Conservation (phyloP, 1,140 invertebrate genomes). For the Drosophila ercepeae region DNA sequence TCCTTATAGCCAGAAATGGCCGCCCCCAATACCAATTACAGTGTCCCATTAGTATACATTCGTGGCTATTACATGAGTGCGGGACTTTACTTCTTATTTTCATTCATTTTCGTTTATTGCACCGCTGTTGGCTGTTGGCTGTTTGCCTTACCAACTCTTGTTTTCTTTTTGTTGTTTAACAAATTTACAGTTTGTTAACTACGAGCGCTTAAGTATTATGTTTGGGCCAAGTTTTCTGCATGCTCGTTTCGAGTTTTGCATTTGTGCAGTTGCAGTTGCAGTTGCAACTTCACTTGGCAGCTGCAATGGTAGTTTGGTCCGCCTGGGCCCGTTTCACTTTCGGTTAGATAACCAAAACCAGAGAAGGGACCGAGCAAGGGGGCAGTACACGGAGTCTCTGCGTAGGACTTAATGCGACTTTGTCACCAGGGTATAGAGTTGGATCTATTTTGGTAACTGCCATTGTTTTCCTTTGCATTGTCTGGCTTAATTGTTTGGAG, state of each 20-base stretch:
- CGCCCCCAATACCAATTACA: slow-evolving; percentile 35
- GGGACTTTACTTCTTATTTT: slow-evolving; percentile 43
- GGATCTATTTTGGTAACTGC: slow-evolving; percentile 18
- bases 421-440: slow-evolving; percentile 35
- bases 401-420: slow-evolving; percentile 44
- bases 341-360: slow-evolving; percentile 65
- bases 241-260: slow-evolving; percentile 53
- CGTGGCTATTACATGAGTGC: slow-evolving; percentile 61
- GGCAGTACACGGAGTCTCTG: no score
- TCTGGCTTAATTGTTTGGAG: slow-evolving; percentile 22
- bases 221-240: slow-evolving; percentile 60
- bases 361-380: not conserved
- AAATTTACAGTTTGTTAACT: slow-evolving; percentile 79
- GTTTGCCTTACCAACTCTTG: slow-evolving; percentile 42
- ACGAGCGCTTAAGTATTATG: slow-evolving; percentile 58
- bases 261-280: slow-evolving; percentile 55
- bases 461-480: slow-evolving; percentile 27
- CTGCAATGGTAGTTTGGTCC: slow-evolving; percentile 32
- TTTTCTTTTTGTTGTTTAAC: slow-evolving; percentile 60
- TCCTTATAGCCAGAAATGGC: not conserved
- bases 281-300: slow-evolving; percentile 36
- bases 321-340: slow-evolving; percentile 67
- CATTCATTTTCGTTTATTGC: slow-evolving; percentile 43
- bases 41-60: slow-evolving; percentile 43
- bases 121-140: no score